Base-by-base conservation (phyloP, 1,140 invertebrate species). In the Periplaneta americana region DNA sequence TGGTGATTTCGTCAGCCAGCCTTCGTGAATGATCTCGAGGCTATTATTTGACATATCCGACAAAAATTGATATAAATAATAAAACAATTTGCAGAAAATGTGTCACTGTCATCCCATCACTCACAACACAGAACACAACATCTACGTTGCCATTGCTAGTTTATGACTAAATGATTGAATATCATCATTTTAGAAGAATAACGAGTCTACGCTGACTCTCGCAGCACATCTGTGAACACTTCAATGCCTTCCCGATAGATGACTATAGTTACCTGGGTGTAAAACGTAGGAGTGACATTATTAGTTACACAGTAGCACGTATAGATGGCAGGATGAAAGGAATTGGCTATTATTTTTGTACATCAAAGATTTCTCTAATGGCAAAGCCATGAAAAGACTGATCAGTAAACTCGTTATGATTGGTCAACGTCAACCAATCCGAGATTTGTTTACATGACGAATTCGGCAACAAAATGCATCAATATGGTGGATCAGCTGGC, bases 1-100 rank as follows among this genome's bases (percentile, higher is more conserved):
- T 82, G 96, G 96, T 75, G 96, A 97, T 91, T 98, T 98, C 74
- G 95, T 96, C 79, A 98, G 91, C 96, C 96, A 97, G 82, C 96
- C 96, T 89, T 96, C 94, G 86, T 95, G 91, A 82, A 94, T 93
- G 82, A 94, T 90, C 86, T 94, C 93, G 77, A 81, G 74, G 57
- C 81, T 81, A 57, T 78, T 81, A 31, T 81, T 81, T 78, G 81
- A 81, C 81, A 81, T 81, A 57, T 76, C 76, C 81, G 36, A 35
- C 22, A 32, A 36, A 34, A n/a, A 80, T 34, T 36, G 9, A 35
- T 35, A 17, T n/a, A 80, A 35, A 34, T 10, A 80, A 15, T n/a
- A 80, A 33, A 3, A 6, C 10, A 75, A 74, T 75, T 37, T 31
- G 22, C 15, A 78, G 35, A 78, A 36, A 78, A 78, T 36, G 35